These are phyloP conservation scores for Eciton burchellii DNA, from an alignment of 1,140 invertebrate species.

Conservation along the genomic window DNA sequence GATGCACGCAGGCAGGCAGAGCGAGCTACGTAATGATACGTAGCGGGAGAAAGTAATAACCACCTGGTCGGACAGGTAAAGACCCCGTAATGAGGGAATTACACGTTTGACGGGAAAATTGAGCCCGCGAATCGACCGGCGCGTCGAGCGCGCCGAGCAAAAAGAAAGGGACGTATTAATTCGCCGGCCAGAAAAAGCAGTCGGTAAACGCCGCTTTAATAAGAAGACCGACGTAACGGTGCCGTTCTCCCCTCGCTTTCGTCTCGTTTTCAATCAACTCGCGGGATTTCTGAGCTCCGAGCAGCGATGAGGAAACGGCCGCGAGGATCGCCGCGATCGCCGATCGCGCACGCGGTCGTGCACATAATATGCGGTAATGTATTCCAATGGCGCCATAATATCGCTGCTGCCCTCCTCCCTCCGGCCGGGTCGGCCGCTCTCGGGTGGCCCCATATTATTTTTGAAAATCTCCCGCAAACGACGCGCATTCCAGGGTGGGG, in stretches of 20 bases:
- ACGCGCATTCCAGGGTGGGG: conserved; percentile 85
- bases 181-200: neutral
- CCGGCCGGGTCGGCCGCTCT: conserved; percentile 48
- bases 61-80: conserved; percentile 15
- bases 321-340: neutral
- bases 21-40: conserved; percentile 27
- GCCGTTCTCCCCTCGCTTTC: neutral
- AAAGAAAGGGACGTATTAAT: conserved; percentile 19
- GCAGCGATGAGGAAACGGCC: neutral
- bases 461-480: conserved; percentile 83
- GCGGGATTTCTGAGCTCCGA: neutral
- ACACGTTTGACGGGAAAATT: conserved; percentile 28
- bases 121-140: neutral
- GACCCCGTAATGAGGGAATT: conserved; percentile 16
- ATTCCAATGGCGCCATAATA: conserved; percentile 61
- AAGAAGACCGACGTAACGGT: conserved; percentile 11
- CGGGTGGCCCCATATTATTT: conserved; percentile 80
- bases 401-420: conserved; percentile 37
- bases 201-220: conserved; percentile 10
- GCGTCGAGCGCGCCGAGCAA: neutral
- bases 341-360: neutral
- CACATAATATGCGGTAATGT: conserved; percentile 38
- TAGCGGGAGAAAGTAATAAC: conserved; percentile 33
- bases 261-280: neutral
- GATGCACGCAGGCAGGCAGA: neutral